phyloP scores from a whole-genome alignment of 2,113 vertebrate genomes.

The Channa argus region DNA sequence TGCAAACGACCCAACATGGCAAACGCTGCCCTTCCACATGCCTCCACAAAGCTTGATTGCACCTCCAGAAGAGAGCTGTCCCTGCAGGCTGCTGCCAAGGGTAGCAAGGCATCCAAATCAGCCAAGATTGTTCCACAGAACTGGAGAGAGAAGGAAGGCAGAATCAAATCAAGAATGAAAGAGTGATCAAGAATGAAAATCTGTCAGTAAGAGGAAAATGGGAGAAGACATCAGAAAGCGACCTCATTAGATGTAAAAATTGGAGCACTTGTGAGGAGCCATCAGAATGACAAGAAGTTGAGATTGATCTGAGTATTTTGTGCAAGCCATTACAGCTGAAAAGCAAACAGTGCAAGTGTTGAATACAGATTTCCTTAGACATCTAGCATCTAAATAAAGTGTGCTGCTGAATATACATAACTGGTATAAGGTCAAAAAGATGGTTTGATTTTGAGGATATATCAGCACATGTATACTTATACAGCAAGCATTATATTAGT shows the following conservation, averaged over 20 bases:
- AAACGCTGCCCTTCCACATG: slow-evolving; percentile 86
- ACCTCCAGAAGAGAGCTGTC: slow-evolving; percentile 90
- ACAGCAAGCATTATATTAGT: slow-evolving; percentile 34
- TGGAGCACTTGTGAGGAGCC: slow-evolving; percentile 45
- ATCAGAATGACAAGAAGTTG: slow-evolving; percentile 54
- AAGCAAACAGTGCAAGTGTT: slow-evolving; percentile 54
- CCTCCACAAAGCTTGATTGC: slow-evolving; percentile 89
- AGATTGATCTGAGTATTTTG: slow-evolving; percentile 40
- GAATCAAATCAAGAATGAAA: slow-evolving; percentile 51
- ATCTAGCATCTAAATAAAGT: slow-evolving; percentile 29
- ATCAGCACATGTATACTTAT: slow-evolving; percentile 40
- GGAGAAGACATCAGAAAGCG: slow-evolving; percentile 33
- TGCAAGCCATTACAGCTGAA: slow-evolving; percentile 49
- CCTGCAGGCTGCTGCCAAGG: slow-evolving; percentile 89
- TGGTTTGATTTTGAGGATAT: slow-evolving; percentile 44
- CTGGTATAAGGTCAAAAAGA: slow-evolving; percentile 62
- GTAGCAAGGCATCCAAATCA: slow-evolving; percentile 90
- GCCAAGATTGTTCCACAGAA: slow-evolving; percentile 91
- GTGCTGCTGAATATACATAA: slow-evolving; percentile 59
- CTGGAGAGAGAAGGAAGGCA: slow-evolving; percentile 79
- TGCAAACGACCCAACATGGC: slow-evolving; percentile 87
- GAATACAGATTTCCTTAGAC: slow-evolving; percentile 61
- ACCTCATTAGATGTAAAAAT: slow-evolving; percentile 63
- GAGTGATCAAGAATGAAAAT: slow-evolving; percentile 38
- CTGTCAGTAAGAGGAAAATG: slow-evolving; percentile 31